Percentiles rank a stretch among this genome's conserved stretches.
Conservation (phyloP, 2,797 vertebrate species). For the Coregonus suidteri region DNA sequence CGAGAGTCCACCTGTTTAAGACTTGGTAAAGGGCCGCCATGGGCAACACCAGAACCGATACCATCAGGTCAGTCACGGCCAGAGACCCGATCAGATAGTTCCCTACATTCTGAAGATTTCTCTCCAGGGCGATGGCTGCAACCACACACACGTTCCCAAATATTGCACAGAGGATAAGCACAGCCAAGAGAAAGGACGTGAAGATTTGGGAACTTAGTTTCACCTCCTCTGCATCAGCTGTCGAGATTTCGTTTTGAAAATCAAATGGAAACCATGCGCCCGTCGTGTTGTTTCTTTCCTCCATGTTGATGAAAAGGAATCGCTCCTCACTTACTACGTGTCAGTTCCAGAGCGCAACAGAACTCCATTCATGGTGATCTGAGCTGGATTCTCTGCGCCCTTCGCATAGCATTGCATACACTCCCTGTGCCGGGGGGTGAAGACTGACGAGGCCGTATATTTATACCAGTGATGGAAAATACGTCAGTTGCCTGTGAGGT, state of each 20-base stretch:
- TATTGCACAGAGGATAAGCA: slow-evolving; percentile 89
- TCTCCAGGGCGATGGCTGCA: slow-evolving; percentile 90
- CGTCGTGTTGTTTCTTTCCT: slow-evolving; percentile 67
- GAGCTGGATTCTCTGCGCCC: background rate
- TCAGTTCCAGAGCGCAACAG: slow-evolving; percentile 38
- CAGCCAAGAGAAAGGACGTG: slow-evolving; percentile 84
- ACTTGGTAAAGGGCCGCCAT: slow-evolving; percentile 95
- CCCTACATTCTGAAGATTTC: slow-evolving; percentile 92
- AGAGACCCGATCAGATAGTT: slow-evolving; percentile 96
- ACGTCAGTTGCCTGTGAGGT: slow-evolving; percentile 69
- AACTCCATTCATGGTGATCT: slow-evolving; percentile 29
- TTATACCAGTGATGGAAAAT: slow-evolving; percentile 72
- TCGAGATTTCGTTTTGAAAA: slow-evolving; percentile 36
- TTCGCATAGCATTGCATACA: slow-evolving; percentile 25
- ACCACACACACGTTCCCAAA: slow-evolving; percentile 85
- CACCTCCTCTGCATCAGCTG: slow-evolving; percentile 57
- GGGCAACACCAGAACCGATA: slow-evolving; percentile 94
- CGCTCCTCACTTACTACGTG: slow-evolving; percentile 33
- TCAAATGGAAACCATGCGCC: slow-evolving; percentile 50
- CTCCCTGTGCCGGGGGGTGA: slow-evolving; percentile 54
- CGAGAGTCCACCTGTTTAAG: slow-evolving; percentile 92
- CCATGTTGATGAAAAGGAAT: slow-evolving; percentile 55
- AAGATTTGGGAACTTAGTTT: slow-evolving; percentile 79
- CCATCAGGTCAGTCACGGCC: slow-evolving; percentile 94
- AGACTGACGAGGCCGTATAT: slow-evolving; percentile 52